Evolutionary conservation across 2,888 invertebrate genomes (phyloP), one percentile per base, ranked within the genome.

Genomic region (Troides helena): DNA sequence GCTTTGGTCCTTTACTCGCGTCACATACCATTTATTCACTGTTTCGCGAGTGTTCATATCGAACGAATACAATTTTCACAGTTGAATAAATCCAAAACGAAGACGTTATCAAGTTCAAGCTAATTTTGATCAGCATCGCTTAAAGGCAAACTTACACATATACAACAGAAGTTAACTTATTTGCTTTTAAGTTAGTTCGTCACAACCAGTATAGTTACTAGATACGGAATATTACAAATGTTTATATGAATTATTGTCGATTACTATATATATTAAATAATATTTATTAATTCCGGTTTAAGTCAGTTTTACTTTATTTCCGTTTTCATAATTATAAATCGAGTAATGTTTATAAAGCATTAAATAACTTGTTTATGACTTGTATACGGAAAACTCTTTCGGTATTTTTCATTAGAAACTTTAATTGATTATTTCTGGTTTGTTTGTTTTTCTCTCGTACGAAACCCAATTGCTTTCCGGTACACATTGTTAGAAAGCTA

Each of bases 21-120:
- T 59, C 50, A 58, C 46, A 53, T 43, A 39, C 58, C 36, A 72
- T 75, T 69, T 62, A 70, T 72, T 46, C 30, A 67, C 65, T 18
- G 50, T 61, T 65, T 66, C 66, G 59, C 39, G 58, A 57, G 18
- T 58, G 21, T n/a, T 57, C 39, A 61, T 18, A 25, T 62, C 62
- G 39, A 12, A 62, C n/a, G 50, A 53, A 21, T 14, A 36, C 17
- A 57, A 50, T 70, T 69, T 58, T 50, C 53, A n/a, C 62, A 69
- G 50, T 50, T 59, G 66, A 70, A 59, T 66, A 36, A 59, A 59
- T 39, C 17, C 36, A 14, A 39, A 62, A 50, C 62, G 61, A 61
- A 60, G 30, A 30, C 30, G 30, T 10, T 10, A 46, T 25, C 7
- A 25, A 56, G 23, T 58, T 58, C 57, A 21, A 21, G n/a, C 53